Evolutionary conservation across 2,888 invertebrate species (phyloP), one percentile per base, ranked within the genome.

Genomic region (Resseliella maxima): DNA sequence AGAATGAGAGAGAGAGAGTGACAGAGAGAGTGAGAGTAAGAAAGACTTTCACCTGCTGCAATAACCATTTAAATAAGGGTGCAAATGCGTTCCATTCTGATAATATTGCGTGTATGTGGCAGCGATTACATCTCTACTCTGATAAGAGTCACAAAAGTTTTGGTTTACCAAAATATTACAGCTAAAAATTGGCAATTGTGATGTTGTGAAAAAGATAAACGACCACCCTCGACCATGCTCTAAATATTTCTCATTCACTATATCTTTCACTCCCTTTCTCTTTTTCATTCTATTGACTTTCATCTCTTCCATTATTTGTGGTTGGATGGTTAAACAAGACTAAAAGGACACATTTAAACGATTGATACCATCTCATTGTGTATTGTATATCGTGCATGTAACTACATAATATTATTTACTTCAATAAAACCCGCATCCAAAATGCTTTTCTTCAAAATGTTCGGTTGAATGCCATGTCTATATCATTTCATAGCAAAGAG

Each of bases 361-460:
- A 31, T 72, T 31, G 72, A 72, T 72, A 31, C 31, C 31, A 72
- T 72, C 72, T 27, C 72, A 72, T 72, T 72, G 27, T 72, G 15
- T 31, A 72, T 31, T 0, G 31, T 31, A 31, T 2, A 50, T 18
- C 18, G 41, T 12, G 5, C 59, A n/a, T n/a, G n/a, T 35, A 72
- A 72, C 72, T 72, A 31, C 35, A 31, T 31, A 72, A 72, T 72
- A 31, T 72, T 72, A 72, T 72, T 72, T 72, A 72, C 72, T 72
- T 35, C 35, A 27, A 72, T 31, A 35, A 27, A 72, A 18, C 31
- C 35, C 27, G 72, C 35, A 72, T 72, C 72, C 15, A 27, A 72
- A 72, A 72, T 15, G 3, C 18, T 18, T 72, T 72, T 35, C 31
- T 59, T 15, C 72, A 72, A 35, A 72, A 72, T 59, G 59, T 27